These are phyloP conservation scores for Bombyx huttoni DNA, from an alignment of 2,888 invertebrate species.

Conservation along the genomic window DNA sequence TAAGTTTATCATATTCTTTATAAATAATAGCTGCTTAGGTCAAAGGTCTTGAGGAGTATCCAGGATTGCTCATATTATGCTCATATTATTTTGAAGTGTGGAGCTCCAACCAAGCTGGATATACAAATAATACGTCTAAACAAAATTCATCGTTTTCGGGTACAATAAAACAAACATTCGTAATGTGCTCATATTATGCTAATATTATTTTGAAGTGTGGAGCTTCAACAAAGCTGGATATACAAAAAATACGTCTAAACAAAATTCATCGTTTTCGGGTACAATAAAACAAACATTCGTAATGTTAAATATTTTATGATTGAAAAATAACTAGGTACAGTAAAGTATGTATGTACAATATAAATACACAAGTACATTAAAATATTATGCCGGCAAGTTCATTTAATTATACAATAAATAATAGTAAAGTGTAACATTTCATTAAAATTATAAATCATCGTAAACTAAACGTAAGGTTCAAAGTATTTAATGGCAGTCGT, in stretches of 20 bases:
- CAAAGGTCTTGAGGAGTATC: no score
- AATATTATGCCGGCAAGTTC: constrained; percentile 70
- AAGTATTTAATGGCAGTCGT: constrained; percentile 72
- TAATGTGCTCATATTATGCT: no score
- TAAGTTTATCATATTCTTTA: no score
- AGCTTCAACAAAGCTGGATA: no score
- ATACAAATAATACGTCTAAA: no score
- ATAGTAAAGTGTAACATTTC: constrained; percentile 22
- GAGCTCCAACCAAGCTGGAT: no score
- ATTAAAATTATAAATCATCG: constrained; percentile 27
- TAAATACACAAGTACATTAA: constrained; percentile 47
- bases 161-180: constrained; percentile 17
- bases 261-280: background rate
- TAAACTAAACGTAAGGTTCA: constrained; percentile 62
- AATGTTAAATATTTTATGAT: constrained; percentile 49
- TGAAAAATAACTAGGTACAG: constrained; percentile 44
- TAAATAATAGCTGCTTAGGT: no score
- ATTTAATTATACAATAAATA: constrained; percentile 60
- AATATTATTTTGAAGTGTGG: no score
- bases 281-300: constrained; percentile 18
- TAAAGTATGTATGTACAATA: constrained; percentile 53
- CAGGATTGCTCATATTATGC: no score
- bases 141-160: background rate
- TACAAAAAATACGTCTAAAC: no score
- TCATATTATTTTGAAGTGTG: no score